Evolutionary conservation across 2,888 invertebrate species (phyloP), one percentile per base, ranked within the genome.

Genomic region (Sarcophaga variegata): DNA sequence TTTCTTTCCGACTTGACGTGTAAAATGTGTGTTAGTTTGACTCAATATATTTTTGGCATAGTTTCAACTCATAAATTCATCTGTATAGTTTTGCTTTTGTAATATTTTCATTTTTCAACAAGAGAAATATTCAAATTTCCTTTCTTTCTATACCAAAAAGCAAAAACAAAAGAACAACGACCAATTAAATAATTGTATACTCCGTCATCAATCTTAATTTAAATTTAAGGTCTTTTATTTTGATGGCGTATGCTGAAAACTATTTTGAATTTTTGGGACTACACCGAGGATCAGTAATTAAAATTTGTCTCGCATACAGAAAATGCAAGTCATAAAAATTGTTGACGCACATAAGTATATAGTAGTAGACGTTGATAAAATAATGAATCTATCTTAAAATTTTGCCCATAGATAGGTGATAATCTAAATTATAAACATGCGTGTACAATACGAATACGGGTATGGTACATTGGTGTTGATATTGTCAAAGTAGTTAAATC

Each of bases 51-150:
- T 70, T 64, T 84, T 87, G 86, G 86, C 86, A 87, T 69, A 54
- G 75, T 81, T 83, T 87, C 86, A 87, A 87, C 81, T 81, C 81
- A 87, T 87, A 84, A 86, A 82, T 82, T 64, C 77, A 64, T 83
- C 22, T 80, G 66, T 45, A 81, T 77, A 81, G 67, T 86, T 79
- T 54, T 83, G 74, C 70, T 63, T 74, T 75, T 83, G 72, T 74
- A 83, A 79, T 72, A 80, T 80, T 63, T 67, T 45, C 3, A 63
- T 59, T 80, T 86, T 71, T 71, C 77, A 81, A 66, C 25, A 71
- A 64, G 17, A 54, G 4, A 14, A 37, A 70, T 85, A 69, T 80
- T 79, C 83, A 87, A 88, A 85, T 88, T 79, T 85, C 81, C 37
- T 82, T 81, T 63, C 71, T 3, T 69, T 54, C n/a, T 59, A 74